Base-by-base conservation (phyloP, 1,140 invertebrate species). In the Hyles vespertilio region DNA sequence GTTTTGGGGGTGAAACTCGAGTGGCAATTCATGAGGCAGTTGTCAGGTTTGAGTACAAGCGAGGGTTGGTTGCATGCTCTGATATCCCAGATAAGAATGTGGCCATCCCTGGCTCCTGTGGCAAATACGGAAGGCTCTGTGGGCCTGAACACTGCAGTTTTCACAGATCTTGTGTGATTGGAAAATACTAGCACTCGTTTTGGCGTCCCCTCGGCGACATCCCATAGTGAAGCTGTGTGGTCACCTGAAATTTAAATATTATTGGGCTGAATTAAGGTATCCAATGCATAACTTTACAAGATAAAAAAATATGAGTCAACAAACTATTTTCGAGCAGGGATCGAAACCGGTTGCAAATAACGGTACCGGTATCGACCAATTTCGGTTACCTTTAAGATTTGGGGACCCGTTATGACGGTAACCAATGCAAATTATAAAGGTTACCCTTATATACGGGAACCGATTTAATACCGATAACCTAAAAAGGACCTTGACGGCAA, bases 41-140 rank as follows among this genome's bases (percentile, higher is more conserved):
- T 93, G 72, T 94, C 93, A 1, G 92, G 91, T 55, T 90, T 91
- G 2, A 90, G 82, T 0, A 89, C 78, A 36, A 89, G 74, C 47
- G 77, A 81, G 40, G 88, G 71, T 81, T 90, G 62, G 90, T 90
- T 64, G 59, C 51, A 67, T 7, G 75, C 64, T 49, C 94, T 86
- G 3, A 91, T 93, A 77, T 98, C 96, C 96, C 96, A 97, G 7
- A 97, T 75, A 59, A 96, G 92, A 4, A 97, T 94, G 62, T 92
- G 93, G 2, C 96, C 96, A 89, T 98, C 96, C 40, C 96, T 86
- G 6, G 94, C 94, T 10, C 96, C 96, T 5, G 95, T 95, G 5
- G 95, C 95, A 90, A 97, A 96, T 0, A 96, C 93, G 62, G 92
- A 93, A 76, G 89, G 74, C 78, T 95, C 93, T 3, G 91, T 78